These are phyloP conservation scores for Melanocharis versteri DNA, from an alignment of 2,113 vertebrate species.

Conservation along the genomic window DNA sequence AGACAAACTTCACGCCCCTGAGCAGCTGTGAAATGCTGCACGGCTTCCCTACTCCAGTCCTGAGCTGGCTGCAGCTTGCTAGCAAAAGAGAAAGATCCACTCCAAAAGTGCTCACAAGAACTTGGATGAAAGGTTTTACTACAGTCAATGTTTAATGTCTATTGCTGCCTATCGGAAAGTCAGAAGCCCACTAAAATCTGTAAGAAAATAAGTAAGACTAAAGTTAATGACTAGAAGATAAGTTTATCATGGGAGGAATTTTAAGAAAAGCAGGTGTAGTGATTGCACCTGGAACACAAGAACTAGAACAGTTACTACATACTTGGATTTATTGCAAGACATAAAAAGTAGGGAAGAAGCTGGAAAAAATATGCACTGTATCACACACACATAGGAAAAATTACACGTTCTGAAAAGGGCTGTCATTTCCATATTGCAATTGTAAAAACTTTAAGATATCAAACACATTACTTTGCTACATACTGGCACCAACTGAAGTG, in stretches of 20 bases:
- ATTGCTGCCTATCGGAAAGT: neutral
- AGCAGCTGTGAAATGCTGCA: neutral
- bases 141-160: neutral
- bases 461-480: neutral
- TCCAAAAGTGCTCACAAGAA: neutral
- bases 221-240: neutral
- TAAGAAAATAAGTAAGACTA: neutral
- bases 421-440: neutral
- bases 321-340: neutral
- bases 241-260: neutral
- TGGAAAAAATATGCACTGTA: neutral
- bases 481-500: neutral
- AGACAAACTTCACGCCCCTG: accelerated
- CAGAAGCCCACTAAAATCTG: neutral
- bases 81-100: neutral
- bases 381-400: neutral
- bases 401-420: neutral
- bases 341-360: neutral
- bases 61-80: neutral
- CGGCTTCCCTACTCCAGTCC: neutral
- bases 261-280: neutral
- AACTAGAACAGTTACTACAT: neutral
- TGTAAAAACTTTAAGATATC: neutral
- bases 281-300: neutral
- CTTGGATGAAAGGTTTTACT: neutral